A percentile compares a stretch with the other conserved stretches of the same genome.
phyloP scores from a whole-genome alignment of 2,888 invertebrate species.

The Leptothorax acervorum region DNA sequence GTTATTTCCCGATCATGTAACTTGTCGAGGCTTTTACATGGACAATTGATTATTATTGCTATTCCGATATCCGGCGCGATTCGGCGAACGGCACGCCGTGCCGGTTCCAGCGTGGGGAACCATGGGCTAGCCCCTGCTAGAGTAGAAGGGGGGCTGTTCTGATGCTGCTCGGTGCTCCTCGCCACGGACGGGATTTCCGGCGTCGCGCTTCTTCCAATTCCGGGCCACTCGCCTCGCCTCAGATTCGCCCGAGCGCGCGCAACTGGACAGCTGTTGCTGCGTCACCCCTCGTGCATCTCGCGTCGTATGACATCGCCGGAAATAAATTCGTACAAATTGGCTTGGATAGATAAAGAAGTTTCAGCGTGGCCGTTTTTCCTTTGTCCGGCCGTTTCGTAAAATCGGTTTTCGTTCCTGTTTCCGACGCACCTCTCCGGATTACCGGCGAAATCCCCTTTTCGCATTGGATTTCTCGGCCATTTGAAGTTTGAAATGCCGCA shows the following conservation, averaged over 20 bases:
- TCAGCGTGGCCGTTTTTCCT: conserved; percentile 41
- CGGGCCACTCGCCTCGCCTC: conserved; percentile 10
- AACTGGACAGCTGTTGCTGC: conserved; percentile 50
- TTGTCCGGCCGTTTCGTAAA: conserved; percentile 35
- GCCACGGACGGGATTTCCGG: conserved; percentile 62
- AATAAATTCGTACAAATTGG: conserved; percentile 49
- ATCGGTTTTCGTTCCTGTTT: conserved; percentile 47
- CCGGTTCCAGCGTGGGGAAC: conserved; percentile 25
- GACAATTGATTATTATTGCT: conserved; percentile 80
- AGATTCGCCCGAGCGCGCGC: conserved; percentile 29
- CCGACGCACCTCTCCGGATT: conserved; percentile 46
- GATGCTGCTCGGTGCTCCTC: conserved; percentile 56
- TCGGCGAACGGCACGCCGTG: conserved; percentile 54
- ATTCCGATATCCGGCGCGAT: conserved; percentile 69
- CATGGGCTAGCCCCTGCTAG: conserved; percentile 26
- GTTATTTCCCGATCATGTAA: conserved; percentile 78
- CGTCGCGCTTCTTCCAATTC: conserved; percentile 24
- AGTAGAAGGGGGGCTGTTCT: conserved; percentile 19
- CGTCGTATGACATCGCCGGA: conserved; percentile 23
- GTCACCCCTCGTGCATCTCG: conserved; percentile 26
- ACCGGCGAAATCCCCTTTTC: conserved; percentile 47
- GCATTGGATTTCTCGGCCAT: conserved; percentile 45
- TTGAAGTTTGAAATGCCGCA: conserved; percentile 42
- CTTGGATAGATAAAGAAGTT: conserved; percentile 42
- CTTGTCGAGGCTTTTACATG: conserved; percentile 76